Evolutionary conservation across 2,797 vertebrate genomes (phyloP).

Genomic region (Percopsis omiscomaycus): DNA sequence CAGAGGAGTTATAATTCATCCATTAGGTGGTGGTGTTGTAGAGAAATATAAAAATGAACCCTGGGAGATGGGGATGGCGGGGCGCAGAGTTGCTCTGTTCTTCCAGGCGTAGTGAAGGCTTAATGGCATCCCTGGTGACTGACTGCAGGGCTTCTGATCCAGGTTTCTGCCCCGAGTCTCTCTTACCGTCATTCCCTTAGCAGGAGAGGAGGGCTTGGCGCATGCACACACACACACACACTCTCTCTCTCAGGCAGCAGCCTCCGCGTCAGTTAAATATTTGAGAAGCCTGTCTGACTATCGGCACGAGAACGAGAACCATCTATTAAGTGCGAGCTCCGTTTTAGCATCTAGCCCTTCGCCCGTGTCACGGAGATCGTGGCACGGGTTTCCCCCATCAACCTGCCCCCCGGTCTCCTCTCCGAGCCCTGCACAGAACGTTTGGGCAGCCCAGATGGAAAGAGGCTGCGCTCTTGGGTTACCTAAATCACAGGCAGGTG

Average conservation of each 20-base stretch:
- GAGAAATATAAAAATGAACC: conserved; percentile 25
- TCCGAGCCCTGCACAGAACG: neutral
- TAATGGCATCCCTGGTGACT: conserved; percentile 54
- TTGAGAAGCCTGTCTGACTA: too few species aligned
- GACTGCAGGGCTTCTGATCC: conserved; percentile 30
- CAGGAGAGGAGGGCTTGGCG: conserved; percentile 9
- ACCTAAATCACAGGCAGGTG: conserved; percentile 3
- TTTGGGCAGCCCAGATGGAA: neutral
- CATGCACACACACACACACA: neutral
- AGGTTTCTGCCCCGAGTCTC: conserved; percentile 26
- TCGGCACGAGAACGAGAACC: too few species aligned
- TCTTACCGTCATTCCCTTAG: conserved; percentile 21
- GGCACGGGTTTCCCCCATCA: too few species aligned
- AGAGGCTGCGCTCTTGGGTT: conserved; percentile 8
- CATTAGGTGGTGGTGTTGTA: conserved; percentile 8
- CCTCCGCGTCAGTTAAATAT: conserved; percentile 1
- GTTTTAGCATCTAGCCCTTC: too few species aligned
- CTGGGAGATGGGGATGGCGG: conserved; percentile 22
- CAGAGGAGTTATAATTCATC: conserved; percentile 55
- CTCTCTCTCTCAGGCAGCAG: conserved; percentile 10
- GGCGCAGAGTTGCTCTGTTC: conserved; percentile 35
- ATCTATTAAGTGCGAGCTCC: too few species aligned
- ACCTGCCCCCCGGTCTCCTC: neutral
- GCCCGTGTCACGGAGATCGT: too few species aligned
- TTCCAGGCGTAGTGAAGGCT: conserved; percentile 36